These are phyloP conservation scores for Spondyliosoma cantharus DNA, from an alignment of 2,797 vertebrate species.

Conservation along the genomic window DNA sequence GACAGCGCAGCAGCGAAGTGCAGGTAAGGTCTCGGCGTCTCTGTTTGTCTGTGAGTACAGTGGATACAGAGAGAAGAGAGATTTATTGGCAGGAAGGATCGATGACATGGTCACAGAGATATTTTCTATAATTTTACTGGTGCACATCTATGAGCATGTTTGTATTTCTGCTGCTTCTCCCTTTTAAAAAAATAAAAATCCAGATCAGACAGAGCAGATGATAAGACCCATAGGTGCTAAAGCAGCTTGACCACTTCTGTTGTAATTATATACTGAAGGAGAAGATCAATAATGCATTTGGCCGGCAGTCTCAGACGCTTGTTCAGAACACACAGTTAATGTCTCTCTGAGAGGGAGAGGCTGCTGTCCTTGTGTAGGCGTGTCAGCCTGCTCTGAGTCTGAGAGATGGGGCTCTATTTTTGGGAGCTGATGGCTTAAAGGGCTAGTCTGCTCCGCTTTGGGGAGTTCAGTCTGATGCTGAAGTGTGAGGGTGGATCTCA, in stretches of 20 bases:
- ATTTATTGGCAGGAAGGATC: not conserved
- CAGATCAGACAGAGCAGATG: not conserved
- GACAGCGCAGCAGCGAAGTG: conserved; percentile 91
- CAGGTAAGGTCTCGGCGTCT: conserved; percentile 86
- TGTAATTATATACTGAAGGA: conserved; percentile 20
- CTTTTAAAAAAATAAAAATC: not conserved
- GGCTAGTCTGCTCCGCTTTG: conserved; percentile 41
- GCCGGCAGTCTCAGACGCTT: conserved; percentile 12
- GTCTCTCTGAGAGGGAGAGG: conserved; percentile 44
- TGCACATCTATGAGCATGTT: not conserved
- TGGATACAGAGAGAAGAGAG: not conserved
- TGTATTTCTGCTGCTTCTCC: not conserved
- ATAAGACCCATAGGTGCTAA: not conserved
- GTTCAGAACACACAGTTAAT: conserved; percentile 37
- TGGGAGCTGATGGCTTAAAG: conserved; percentile 63
- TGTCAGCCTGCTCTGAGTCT: conserved; percentile 54
- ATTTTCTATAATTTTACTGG: not conserved
- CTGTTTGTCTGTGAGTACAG: conserved; percentile 15
- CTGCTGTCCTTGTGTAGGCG: conserved; percentile 51
- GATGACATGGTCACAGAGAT: not conserved
- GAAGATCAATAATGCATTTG: conserved; percentile 55
- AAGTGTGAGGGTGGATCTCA: conserved; percentile 27
- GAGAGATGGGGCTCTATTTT: conserved; percentile 75
- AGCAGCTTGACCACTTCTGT: conserved; percentile 25
- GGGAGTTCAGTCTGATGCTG: conserved; percentile 15